Percentiles rank a stretch among this genome's conserved stretches.
Conservation (phyloP, 30 jellyfish, hydroid and myxozoan species). For the Chironex yamaguchii region DNA sequence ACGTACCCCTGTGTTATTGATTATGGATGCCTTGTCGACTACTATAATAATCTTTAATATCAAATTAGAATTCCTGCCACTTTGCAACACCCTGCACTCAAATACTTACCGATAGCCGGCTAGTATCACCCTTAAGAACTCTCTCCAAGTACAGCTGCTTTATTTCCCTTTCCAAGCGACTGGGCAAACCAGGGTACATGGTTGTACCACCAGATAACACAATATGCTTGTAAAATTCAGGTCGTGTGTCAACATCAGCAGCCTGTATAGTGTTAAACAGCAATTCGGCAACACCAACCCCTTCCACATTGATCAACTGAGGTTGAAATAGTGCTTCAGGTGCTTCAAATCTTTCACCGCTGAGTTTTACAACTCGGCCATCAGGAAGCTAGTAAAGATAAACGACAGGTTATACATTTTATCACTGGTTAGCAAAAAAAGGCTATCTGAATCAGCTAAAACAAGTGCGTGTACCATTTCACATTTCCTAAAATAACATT, state of each 20-base stretch:
- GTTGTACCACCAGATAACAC: conserved; percentile 99
- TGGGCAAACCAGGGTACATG: conserved; percentile 99
- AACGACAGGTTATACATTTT: background rate
- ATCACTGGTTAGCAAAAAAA: no score
- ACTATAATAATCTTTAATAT: no score
- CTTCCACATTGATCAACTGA: conserved; percentile 92
- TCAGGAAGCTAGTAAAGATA: conserved; percentile 84
- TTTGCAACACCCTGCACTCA: no score
- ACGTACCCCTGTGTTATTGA: no score
- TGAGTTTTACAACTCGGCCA: conserved; percentile 95
- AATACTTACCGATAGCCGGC: conserved; percentile 88
- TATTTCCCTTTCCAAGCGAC: conserved; percentile 97
- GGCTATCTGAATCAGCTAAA: no score
- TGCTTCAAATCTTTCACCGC: conserved; percentile 98
- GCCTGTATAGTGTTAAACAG: conserved; percentile 99
- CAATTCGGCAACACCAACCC: conserved; percentile 98
- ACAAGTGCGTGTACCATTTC: no score
- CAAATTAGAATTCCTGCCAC: no score
- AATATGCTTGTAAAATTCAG: conserved; percentile 96
- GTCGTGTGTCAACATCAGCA: conserved; percentile 97
- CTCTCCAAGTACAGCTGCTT: conserved; percentile 95
- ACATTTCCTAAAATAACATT: no score
- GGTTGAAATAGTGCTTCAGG: conserved; percentile 99
- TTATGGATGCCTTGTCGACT: no score
- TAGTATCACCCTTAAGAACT: conserved; percentile 92